Conservation (phyloP, 2,113 vertebrate species). For the Atlantisia rogersi region DNA sequence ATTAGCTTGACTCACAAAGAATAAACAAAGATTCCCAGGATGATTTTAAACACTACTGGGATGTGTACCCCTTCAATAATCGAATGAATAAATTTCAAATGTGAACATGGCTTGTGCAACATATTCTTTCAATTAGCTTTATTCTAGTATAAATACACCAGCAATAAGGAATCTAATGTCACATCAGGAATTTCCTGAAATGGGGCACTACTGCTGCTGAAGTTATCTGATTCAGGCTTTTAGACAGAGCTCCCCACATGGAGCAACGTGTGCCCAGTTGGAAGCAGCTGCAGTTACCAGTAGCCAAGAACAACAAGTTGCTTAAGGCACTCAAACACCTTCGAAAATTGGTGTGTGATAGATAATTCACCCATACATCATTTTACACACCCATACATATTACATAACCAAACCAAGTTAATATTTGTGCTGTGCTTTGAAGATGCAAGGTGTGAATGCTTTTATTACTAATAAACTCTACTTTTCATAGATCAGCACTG, state of each 20-base stretch:
- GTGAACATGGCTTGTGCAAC: neutral
- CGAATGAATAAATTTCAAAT: neutral
- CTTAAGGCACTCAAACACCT: neutral
- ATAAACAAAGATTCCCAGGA: constrained; percentile 35
- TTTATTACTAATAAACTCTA: constrained; percentile 28
- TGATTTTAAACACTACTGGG: constrained; percentile 30
- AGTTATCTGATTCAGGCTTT: neutral
- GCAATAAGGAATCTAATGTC: neutral
- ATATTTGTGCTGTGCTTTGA: neutral
- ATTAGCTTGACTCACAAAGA: constrained; percentile 17
- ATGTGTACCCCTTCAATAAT: constrained; percentile 19
- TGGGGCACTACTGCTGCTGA: neutral
- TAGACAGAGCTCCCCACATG: neutral
- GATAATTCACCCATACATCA: neutral
- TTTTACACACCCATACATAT: neutral
- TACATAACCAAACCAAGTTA: neutral
- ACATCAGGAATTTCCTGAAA: neutral
- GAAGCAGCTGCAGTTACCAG: neutral
- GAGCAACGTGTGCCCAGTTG: neutral
- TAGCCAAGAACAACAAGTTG: neutral
- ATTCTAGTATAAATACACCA: neutral
- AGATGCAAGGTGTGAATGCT: neutral
- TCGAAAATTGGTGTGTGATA: neutral
- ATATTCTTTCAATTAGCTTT: constrained; percentile 24
- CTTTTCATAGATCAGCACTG: neutral